Evolutionary conservation across 2,888 invertebrate genomes (phyloP).

Genomic region (Xanthia togata): DNA sequence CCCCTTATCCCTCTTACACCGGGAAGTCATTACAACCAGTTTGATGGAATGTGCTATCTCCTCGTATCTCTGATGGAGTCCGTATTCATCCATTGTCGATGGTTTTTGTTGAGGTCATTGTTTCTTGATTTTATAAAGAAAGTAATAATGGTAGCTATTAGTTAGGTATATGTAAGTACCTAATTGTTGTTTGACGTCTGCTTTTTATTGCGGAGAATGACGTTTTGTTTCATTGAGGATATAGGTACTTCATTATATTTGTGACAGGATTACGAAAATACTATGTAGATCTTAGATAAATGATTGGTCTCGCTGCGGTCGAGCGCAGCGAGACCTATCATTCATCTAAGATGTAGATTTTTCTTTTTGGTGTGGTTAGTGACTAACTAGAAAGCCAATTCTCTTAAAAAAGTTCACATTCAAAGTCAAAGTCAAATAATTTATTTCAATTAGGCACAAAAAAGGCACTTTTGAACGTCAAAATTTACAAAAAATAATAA

Average conservation of each 20-base stretch:
- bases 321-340: no score
- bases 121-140: constrained; percentile 47
- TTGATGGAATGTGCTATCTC: constrained; percentile 66
- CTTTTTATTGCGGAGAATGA: not conserved
- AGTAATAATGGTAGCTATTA: constrained; percentile 18
- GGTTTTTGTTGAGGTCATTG: constrained; percentile 60
- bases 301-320: no score
- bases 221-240: constrained; percentile 9
- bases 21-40: constrained; percentile 69
- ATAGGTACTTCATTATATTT: not conserved
- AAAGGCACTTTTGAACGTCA: no score
- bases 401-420: no score
- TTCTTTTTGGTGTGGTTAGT: no score
- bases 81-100: constrained; percentile 47
- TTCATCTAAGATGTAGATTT: no score
- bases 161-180: not conserved
- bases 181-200: constrained; percentile 13
- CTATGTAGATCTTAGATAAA: no score
- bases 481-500: no score
- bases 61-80: constrained; percentile 33
- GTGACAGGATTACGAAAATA: not conserved
- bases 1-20: constrained; percentile 36
- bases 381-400: no score
- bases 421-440: no score
- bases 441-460: no score